phyloP scores from a whole-genome alignment of 2,113 vertebrate genomes.

The Melospiza georgiana region DNA sequence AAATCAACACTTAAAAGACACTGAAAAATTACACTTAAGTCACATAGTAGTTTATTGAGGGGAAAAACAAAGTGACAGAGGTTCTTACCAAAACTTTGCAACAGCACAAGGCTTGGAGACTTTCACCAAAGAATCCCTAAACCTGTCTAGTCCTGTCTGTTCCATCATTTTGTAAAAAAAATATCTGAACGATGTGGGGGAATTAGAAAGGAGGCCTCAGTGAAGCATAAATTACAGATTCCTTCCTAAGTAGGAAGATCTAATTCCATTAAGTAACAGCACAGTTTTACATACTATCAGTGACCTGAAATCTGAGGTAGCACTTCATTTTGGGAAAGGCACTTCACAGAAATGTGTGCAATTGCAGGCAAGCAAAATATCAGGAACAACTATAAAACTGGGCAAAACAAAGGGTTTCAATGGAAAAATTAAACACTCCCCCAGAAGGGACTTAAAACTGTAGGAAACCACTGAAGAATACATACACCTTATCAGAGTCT shows the following conservation, averaged over 20 bases:
- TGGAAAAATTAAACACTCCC: background rate
- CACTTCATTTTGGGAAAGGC: background rate
- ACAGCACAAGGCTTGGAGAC: background rate
- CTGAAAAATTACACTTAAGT: background rate
- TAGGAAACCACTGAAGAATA: background rate
- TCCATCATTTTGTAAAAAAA: background rate
- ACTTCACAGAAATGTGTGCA: background rate
- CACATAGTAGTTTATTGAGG: background rate
- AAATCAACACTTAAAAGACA: background rate
- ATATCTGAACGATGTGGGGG: background rate
- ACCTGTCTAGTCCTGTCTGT: background rate
- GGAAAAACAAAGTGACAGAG: background rate
- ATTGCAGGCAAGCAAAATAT: background rate
- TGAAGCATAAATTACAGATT: background rate
- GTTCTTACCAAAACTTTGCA: background rate
- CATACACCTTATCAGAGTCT: accelerated
- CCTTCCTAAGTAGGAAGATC: background rate
- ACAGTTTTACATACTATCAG: background rate
- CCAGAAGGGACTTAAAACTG: background rate
- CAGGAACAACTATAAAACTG: background rate
- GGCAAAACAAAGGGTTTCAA: background rate
- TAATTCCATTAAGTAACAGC: background rate
- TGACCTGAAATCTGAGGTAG: background rate
- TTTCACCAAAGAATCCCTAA: background rate
- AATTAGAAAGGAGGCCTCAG: background rate